Percentiles rank a stretch among this genome's conserved stretches.
Evolutionary conservation across 2,113 vertebrate genomes (phyloP).

Genomic region (Gobiocypris rarus): DNA sequence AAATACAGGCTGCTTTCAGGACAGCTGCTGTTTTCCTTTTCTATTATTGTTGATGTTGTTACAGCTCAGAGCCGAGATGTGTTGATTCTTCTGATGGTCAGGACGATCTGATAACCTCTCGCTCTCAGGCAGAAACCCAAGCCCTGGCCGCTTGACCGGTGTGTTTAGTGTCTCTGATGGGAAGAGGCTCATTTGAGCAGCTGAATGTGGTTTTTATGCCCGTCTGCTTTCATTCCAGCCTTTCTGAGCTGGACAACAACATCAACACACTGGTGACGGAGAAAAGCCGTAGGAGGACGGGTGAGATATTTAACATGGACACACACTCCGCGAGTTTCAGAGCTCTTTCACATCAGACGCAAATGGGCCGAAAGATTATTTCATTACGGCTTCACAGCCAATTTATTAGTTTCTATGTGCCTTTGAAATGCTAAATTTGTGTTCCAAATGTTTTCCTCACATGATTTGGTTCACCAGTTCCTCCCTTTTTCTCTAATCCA

Average conservation of each 20-base stretch:
- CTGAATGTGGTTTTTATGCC: neutral
- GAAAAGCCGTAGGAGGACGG: neutral
- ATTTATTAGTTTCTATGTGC: neutral
- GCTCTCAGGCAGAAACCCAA: too few species aligned
- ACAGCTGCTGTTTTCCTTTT: conserved; percentile 12
- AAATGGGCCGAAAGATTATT: conserved; percentile 37
- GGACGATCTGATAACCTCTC: neutral
- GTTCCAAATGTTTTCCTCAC: neutral
- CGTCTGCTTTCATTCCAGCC: neutral
- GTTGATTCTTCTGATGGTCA: neutral
- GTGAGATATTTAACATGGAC: neutral
- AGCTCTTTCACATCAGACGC: neutral
- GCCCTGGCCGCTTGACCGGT: neutral
- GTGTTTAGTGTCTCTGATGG: neutral
- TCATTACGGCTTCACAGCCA: conserved; percentile 13
- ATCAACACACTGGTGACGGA: neutral
- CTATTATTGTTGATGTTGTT: neutral
- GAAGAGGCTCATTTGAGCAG: neutral
- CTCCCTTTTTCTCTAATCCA: conserved; percentile 33
- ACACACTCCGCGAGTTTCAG: neutral
- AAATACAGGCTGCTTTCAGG: conserved; percentile 32
- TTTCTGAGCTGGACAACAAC: conserved; percentile 6
- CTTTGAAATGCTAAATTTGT: conserved; percentile 42
- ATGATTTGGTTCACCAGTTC: conserved; percentile 6
- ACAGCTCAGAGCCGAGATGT: neutral